Evolutionary conservation across 2,797 vertebrate genomes (phyloP), one percentile per base, ranked within the genome.

Genomic region (Pipistrellus pipistrellus): DNA sequence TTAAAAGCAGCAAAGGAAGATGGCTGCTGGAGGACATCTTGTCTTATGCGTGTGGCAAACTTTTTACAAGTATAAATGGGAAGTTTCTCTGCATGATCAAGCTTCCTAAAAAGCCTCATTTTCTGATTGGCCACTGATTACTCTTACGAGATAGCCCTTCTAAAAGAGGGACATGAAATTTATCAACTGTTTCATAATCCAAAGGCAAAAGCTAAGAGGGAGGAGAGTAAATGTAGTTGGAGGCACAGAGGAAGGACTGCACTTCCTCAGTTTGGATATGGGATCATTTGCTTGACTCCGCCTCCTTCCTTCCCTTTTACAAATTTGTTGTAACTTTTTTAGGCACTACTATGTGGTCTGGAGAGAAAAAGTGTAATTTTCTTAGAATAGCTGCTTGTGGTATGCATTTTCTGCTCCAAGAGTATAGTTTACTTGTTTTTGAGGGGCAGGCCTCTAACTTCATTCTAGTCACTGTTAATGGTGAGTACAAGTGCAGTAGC

Each of bases 211-310:
- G 8, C 7, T 44, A 53, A 57, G 17, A 27, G 25, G 27, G 23
- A 55, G 35, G 44, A 66, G 27, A 71, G 21, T 84, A 76, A 76
- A 35, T 82, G 55, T 21, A 48, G 55, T 48, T 30, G 38, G 72
- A 41, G 30, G 27, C 11, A 3, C 27, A 88, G 6, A 48, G 41
- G 84, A 83, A 55, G 12, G 46, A 12, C 57, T 64, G 35, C 75
- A 55, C 51, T 62, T 73, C 1, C 15, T 38, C 8, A 27, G 20
- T 72, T 44, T 46, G 66, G 38, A 87, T 66, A 69, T 11, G 48
- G 64, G 15, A 13, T 96, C 15, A n/a, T 94, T 92, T 68, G 35
- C 35, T 89, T 85, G 51, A 55, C 8, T 83, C 27, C 30, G 35
- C 46, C 46, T 3, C 13, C 15, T 62, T 62, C 14, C 10, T 57